Conservation (phyloP, 2,797 vertebrate species). For the Agapornis canus region DNA sequence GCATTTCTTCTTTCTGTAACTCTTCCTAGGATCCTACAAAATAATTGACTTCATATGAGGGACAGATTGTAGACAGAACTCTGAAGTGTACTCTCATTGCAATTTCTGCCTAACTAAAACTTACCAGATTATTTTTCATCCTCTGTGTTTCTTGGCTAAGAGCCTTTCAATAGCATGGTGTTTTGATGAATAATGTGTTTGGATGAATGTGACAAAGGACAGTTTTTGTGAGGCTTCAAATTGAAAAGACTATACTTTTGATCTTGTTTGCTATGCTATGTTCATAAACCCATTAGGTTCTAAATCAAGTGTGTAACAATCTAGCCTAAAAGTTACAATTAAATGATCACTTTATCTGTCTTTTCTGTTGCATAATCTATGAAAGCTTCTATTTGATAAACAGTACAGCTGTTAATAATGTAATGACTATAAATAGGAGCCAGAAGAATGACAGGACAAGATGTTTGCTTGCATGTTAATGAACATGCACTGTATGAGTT, state of each 20-base stretch:
- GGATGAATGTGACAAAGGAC: not conserved
- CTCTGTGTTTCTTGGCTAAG: not conserved
- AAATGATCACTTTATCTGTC: slow-evolving; percentile 2
- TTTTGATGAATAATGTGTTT: not conserved
- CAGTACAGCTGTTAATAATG: slow-evolving; percentile 33
- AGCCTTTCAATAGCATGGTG: not conserved
- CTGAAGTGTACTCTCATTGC: not conserved
- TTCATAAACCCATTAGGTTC: not conserved
- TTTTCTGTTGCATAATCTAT: slow-evolving; percentile 1
- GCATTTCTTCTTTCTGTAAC: not conserved
- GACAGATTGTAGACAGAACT: not conserved
- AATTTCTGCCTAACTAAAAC: not conserved
- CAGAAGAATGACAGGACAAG: not conserved
- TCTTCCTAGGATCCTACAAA: not conserved
- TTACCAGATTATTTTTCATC: not conserved
- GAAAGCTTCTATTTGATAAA: slow-evolving; percentile 29
- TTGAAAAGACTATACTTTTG: not conserved
- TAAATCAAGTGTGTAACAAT: slow-evolving; percentile 24
- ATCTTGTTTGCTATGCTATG: not conserved
- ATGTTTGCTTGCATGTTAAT: not conserved
- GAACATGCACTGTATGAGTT: not conserved
- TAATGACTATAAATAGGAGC: slow-evolving; percentile 6
- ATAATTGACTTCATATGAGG: not conserved
- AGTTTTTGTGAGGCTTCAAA: not conserved
- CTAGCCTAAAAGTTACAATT: slow-evolving; percentile 1